Base-by-base conservation (phyloP, 2,113 vertebrate species). In the Buteo buteo region DNA sequence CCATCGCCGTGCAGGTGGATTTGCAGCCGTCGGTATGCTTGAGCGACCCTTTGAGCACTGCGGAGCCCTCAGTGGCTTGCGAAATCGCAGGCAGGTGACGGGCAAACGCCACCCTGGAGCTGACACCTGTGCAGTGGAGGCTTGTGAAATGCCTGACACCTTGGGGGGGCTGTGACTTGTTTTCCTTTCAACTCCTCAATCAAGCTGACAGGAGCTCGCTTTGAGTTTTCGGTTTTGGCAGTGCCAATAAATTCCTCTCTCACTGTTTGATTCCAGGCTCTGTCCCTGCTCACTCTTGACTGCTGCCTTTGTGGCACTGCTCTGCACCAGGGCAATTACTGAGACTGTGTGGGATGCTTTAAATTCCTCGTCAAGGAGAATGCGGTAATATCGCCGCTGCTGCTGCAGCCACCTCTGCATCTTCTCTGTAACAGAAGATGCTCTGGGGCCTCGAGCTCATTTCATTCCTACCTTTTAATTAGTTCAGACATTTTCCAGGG, bases 181-280 rank as follows among this genome's bases (percentile, higher is more conserved):
- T 95, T 90, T 82, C 45, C 78, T 93, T 95, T 91, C 91, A 91
- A 25, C 50, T 96, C 81, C 74, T 97, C 95, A 88, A 67, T 97
- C 91, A 95, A 21, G 47, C 54, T 94, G 94, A 95, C 86, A 95
- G 81, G 58, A 94, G 9, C 73, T 80, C 0, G 0, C 73, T 80
- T 69, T 0, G 4, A 80, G 50, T 80, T 89, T 50, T 58, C 49
- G 1, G 2, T 26, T 88, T 85, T 57, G 70, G 89, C 66, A 80
- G 58, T 24, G 42, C 84, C 81, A 91, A 36, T 77, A 90, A 91
- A 91, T 91, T 87, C 70, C 34, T 22, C 49, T 73, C 0, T 0
- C 54, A 7, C 49, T 34, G 67, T 22, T 50, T 87, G 70, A 45
- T 69, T 93, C 72, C 81, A 82, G 65, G 66, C 61, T 87, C 73